Conservation (phyloP, 2,888 invertebrate species). For the Calameuta idolon region DNA sequence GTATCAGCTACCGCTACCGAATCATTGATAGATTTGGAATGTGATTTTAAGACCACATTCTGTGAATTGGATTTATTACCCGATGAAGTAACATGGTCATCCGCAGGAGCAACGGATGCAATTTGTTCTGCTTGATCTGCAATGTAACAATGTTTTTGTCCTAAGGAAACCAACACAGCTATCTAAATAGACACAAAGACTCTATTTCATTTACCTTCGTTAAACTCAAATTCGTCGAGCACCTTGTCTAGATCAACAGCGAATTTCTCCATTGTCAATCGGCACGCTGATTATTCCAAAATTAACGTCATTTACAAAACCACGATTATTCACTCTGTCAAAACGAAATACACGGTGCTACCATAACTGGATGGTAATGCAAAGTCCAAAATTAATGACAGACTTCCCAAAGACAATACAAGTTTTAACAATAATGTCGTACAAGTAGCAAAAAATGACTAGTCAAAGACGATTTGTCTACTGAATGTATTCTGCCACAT, state of each 20-base stretch:
- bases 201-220: conserved; percentile 69
- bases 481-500: neutral
- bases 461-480: neutral
- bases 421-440: neutral
- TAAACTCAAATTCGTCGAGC: conserved; percentile 85
- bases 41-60: neutral
- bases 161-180: neutral
- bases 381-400: neutral
- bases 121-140: conserved; percentile 62
- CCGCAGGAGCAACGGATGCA: conserved; percentile 44
- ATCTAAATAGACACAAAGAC: conserved; percentile 1
- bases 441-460: neutral
- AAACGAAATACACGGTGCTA: neutral
- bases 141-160: conserved; percentile 23
- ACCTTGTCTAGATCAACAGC: conserved; percentile 86
- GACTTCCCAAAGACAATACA: neutral
- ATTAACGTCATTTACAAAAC: conserved; percentile 39
- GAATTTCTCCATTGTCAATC: conserved; percentile 70
- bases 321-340: neutral
- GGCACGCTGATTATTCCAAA: conserved; percentile 22
- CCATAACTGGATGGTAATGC: neutral
- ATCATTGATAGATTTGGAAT: neutral
- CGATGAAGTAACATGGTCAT: neutral
- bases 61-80: neutral
- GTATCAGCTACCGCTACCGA: neutral